Evolutionary conservation across 1,140 invertebrate species (phyloP).

Genomic region (Zaprionus kolodkinae): DNA sequence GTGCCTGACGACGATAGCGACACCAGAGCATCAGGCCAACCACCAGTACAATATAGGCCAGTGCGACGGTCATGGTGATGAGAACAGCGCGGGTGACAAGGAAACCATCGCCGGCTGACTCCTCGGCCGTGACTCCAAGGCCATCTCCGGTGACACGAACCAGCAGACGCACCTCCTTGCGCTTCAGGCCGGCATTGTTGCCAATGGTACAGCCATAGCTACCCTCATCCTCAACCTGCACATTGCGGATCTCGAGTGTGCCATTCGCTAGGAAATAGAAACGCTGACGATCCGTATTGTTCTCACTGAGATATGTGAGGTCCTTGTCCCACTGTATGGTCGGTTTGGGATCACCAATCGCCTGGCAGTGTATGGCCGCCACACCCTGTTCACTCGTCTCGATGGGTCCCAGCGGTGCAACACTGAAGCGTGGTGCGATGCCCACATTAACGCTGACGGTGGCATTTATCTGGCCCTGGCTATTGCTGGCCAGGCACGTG

Average conservation of each 20-base stretch:
- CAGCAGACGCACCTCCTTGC: slow-evolving; percentile 91
- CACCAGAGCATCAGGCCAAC: slow-evolving; percentile 96
- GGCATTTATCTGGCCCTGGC: slow-evolving; percentile 92
- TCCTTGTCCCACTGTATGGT: slow-evolving; percentile 97
- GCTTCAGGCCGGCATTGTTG: slow-evolving; percentile 93
- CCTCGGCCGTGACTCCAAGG: slow-evolving; percentile 84
- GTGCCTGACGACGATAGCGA: slow-evolving; percentile 88
- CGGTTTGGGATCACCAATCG: slow-evolving; percentile 93
- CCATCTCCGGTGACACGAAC: slow-evolving; percentile 87
- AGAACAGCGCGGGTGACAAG: slow-evolving; percentile 94
- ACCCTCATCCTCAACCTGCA: slow-evolving; percentile 91
- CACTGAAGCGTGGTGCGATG: slow-evolving; percentile 92
- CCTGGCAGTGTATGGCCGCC: slow-evolving; percentile 92
- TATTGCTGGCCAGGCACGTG: slow-evolving; percentile 91
- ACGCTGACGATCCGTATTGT: slow-evolving; percentile 85
- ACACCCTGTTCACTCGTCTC: slow-evolving; percentile 91
- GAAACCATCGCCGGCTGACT: slow-evolving; percentile 85
- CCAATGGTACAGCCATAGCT: slow-evolving; percentile 96
- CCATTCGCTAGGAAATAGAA: slow-evolving; percentile 93
- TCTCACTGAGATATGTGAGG: slow-evolving; percentile 85
- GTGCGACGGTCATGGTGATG: slow-evolving; percentile 95
- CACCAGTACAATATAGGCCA: slow-evolving; percentile 95
- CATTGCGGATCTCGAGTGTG: slow-evolving; percentile 91
- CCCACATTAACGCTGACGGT: slow-evolving; percentile 95
- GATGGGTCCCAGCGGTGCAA: slow-evolving; percentile 90